Percentiles rank a stretch among this genome's conserved stretches.
Conservation (phyloP, 2,797 vertebrate species). For the Poecilia picta region DNA sequence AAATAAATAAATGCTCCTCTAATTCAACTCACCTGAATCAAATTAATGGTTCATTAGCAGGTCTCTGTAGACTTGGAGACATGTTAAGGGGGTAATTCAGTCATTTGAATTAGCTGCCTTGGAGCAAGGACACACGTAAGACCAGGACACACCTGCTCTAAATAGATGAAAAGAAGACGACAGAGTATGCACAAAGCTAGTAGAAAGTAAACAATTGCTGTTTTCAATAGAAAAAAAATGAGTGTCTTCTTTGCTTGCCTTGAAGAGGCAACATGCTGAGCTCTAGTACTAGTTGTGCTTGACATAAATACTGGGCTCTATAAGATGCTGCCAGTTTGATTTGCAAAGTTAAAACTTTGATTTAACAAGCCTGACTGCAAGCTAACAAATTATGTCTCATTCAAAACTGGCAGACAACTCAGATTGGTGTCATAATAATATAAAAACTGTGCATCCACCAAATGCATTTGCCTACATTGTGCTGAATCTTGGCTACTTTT, state of each 20-base stretch:
- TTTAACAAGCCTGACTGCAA: not conserved
- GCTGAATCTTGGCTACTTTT: not conserved
- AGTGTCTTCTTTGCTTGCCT: not conserved
- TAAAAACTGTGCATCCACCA: not conserved
- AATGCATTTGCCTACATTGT: not conserved
- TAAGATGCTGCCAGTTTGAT: not conserved
- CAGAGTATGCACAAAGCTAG: not conserved
- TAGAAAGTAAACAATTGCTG: not conserved
- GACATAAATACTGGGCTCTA: not conserved
- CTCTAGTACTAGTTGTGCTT: not conserved
- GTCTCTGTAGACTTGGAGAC: not conserved
- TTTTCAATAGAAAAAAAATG: not conserved
- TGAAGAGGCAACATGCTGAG: not conserved
- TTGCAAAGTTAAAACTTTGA: not conserved
- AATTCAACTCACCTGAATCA: not conserved
- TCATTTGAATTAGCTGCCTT: not conserved
- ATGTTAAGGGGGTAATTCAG: not conserved
- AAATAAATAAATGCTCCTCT: not conserved
- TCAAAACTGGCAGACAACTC: constrained; percentile 12
- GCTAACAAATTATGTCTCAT: not conserved
- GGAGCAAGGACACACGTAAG: not conserved
- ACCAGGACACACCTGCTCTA: not conserved
- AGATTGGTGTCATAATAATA: not conserved
- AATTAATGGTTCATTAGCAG: not conserved
- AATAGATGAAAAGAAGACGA: not conserved